These are phyloP conservation scores for Parnassius orleans DNA, from an alignment of 2,888 invertebrate species.

Conservation along the genomic window DNA sequence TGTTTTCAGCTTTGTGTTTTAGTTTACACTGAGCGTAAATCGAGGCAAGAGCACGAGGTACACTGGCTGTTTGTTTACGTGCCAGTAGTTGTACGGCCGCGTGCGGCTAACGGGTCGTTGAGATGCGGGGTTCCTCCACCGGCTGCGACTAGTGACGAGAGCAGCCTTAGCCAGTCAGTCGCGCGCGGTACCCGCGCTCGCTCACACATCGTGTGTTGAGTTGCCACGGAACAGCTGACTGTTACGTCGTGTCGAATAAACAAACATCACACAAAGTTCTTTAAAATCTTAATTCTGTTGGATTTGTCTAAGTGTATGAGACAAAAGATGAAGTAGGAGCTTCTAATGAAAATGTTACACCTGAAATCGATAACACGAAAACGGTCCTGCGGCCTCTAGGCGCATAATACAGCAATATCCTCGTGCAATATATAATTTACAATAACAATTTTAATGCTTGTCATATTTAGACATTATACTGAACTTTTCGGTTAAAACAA, in stretches of 20 bases:
- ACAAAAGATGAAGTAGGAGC: not conserved
- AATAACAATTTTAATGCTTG: slow-evolving; percentile 17
- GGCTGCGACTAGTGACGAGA: slow-evolving; percentile 26
- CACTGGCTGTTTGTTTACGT: slow-evolving; percentile 71
- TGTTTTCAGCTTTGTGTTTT: slow-evolving; percentile 26
- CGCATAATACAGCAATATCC: slow-evolving; percentile 55
- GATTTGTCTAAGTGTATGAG: not conserved
- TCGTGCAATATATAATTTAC: slow-evolving; percentile 63
- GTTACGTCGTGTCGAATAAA: slow-evolving; percentile 48
- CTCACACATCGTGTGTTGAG: slow-evolving; percentile 45
- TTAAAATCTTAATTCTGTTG: slow-evolving; percentile 11
- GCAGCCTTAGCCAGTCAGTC: slow-evolving; percentile 53
- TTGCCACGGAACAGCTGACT: slow-evolving; percentile 63
- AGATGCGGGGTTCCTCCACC: slow-evolving; percentile 47
- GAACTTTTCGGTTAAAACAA: not conserved
- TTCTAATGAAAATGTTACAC: slow-evolving; percentile 24
- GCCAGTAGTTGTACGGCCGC: slow-evolving; percentile 64
- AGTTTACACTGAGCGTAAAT: slow-evolving; percentile 27
- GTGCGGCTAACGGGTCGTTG: slow-evolving; percentile 67
- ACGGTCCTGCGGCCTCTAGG: slow-evolving; percentile 52
- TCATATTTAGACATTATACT: not conserved
- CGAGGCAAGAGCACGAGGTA: slow-evolving; percentile 29
- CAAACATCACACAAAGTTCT: slow-evolving; percentile 41
- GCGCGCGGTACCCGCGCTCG: slow-evolving; percentile 66
- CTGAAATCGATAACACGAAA: slow-evolving; percentile 66